Conservation (phyloP, 2,888 invertebrate genomes). For the Lithophane ornitopus region DNA sequence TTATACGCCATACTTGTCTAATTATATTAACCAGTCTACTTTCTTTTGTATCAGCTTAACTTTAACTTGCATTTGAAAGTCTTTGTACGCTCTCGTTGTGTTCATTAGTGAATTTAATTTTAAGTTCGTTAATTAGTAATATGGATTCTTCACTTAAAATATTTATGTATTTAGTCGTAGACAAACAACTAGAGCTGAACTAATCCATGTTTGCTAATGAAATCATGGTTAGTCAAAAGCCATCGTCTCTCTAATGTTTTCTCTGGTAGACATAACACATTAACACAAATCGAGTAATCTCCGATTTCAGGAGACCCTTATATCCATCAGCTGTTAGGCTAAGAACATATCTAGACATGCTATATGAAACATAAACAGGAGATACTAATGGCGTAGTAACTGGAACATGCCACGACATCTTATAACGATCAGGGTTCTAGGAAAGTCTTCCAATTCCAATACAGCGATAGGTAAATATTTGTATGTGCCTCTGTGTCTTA, state of each 20-base stretch:
- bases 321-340: constrained; percentile 5
- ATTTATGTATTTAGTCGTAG: neutral
- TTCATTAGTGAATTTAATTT: constrained; percentile 18
- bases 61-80: constrained; percentile 17
- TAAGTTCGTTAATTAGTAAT: constrained; percentile 16
- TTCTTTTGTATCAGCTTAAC: constrained; percentile 48
- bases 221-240: neutral
- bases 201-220: neutral
- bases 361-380: constrained; percentile 49
- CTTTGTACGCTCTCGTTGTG: constrained; percentile 14
- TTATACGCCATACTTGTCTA: constrained; percentile 59
- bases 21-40: constrained; percentile 58
- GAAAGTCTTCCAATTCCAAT: constrained; percentile 62
- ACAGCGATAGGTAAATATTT: constrained; percentile 61
- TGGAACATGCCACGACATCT: constrained; percentile 63
- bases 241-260: no score
- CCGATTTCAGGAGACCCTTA: neutral
- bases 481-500: constrained; percentile 29
- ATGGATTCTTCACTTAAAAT: neutral
- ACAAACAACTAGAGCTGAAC: neutral
- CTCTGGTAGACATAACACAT: neutral
- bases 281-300: constrained; percentile 3
- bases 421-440: constrained; percentile 58
- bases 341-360: constrained; percentile 36
- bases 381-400: constrained; percentile 62